Conservation (phyloP, 2,113 vertebrate species). For the Eublepharis macularius region DNA sequence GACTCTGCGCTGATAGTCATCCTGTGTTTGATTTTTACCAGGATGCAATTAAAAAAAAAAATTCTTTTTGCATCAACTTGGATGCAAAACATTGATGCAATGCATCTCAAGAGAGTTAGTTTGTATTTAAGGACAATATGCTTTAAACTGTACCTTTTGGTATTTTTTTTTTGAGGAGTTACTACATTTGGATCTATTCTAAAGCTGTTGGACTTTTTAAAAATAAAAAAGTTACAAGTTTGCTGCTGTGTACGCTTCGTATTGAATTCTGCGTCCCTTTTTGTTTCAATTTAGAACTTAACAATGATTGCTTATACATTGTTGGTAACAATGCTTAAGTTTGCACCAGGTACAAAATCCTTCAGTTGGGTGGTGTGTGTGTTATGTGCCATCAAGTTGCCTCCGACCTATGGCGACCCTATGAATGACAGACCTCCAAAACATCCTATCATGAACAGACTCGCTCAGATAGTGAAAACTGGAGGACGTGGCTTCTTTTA, state of each 20-base stretch:
- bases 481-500: too few species aligned
- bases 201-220: slow-evolving; percentile 70
- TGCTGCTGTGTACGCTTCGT: slow-evolving; percentile 62
- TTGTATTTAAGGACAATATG: slow-evolving; percentile 81
- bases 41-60: slow-evolving; percentile 61
- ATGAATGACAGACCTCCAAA: too few species aligned
- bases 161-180: slow-evolving; percentile 81
- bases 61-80: slow-evolving; percentile 67
- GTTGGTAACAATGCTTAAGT: background rate
- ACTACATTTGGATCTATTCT: slow-evolving; percentile 80
- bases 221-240: slow-evolving; percentile 80
- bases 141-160: slow-evolving; percentile 81
- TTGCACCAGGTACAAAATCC: background rate
- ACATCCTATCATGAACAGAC: too few species aligned
- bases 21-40: slow-evolving; percentile 66
- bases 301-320: background rate
- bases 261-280: slow-evolving; percentile 34
- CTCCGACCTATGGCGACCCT: too few species aligned
- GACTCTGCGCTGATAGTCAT: slow-evolving; percentile 56
- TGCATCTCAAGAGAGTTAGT: slow-evolving; percentile 79
- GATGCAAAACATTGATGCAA: slow-evolving; percentile 83
- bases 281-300: background rate
- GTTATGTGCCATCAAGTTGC: too few species aligned
- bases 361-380: background rate
- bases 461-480: too few species aligned